Base-by-base conservation (phyloP, 2,113 vertebrate species). In the Salminus brasiliensis region DNA sequence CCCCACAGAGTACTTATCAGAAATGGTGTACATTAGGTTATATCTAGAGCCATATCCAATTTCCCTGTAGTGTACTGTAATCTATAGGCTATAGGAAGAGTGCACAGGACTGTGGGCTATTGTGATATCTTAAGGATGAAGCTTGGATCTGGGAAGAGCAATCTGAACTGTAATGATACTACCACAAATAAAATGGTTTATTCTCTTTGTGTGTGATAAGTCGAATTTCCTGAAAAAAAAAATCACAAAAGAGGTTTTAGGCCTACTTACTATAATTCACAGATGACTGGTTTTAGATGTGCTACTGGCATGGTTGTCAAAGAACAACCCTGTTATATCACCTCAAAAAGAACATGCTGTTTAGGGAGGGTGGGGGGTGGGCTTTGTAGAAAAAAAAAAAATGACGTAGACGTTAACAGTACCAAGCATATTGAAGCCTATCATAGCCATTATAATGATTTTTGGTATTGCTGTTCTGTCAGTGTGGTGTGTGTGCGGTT, bases 131-230 rank as follows among this genome's bases (percentile, higher is more conserved):
- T 67, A 7, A 34, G 1, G 39, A 7, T 18, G 4, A 62, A 5
- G 1, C 32, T 49, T 23, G 29, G 16, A 9, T 68, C 39, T 69
- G 16, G 39, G 49, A 30, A 32, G 7, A 60, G 30, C 32, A n/a
- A n/a, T 47, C 57, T 34, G 27, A 59, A 57, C 74, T 78, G 76
- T 78, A 78, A 60, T 78, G 52, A 65, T 36, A 27, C 45, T 60
- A 78, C 21, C 53, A 47, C 41, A 47, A 78, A 78, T 78, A 78
- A 69, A 78, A 60, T 4, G 7, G 29, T 70, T 47, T 70, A 59
- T 70, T 70, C 36, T 34, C 11, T 59, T 1, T 77, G 5, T 57
- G 63, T 69, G 41, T 65, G 59, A 62, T 18, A 63, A 63, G 41
- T 65, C 27, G 21, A 30, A 59, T 43, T 41, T 57, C 59, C 25